phyloP scores from a whole-genome alignment of 1,140 invertebrate genomes.

The Chironomus striatipennis region DNA sequence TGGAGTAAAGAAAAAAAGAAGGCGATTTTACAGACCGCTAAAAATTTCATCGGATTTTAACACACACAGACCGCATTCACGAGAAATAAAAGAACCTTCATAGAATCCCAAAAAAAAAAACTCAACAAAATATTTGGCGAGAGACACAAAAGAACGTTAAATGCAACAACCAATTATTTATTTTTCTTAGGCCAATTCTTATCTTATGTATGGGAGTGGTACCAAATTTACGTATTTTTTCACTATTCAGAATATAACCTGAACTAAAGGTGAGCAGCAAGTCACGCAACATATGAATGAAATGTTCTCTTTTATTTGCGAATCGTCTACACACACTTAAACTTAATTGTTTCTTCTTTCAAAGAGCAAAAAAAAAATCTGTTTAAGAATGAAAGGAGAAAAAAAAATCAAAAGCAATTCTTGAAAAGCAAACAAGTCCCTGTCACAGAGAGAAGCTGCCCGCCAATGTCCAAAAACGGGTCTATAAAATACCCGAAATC shows the following conservation, averaged over 20 bases:
- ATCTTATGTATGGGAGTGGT: background rate
- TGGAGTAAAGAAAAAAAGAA: background rate
- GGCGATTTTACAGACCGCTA: background rate
- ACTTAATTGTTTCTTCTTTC: slow-evolving; percentile 11
- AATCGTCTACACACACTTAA: background rate
- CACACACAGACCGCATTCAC: too few relatives aligned
- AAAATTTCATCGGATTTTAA: background rate
- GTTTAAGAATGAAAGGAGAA: background rate
- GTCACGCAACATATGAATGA: background rate
- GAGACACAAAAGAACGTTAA: background rate
- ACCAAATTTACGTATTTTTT: background rate
- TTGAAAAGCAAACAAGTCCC: slow-evolving; percentile 18
- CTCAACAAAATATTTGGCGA: background rate
- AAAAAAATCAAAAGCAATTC: background rate
- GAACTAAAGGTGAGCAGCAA: background rate
- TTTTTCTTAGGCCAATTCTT: background rate
- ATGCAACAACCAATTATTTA: slow-evolving; percentile 9
- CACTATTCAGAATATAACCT: background rate
- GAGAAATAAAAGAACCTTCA: too few relatives aligned
- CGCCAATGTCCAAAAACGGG: slow-evolving; percentile 1
- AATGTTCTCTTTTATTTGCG: background rate
- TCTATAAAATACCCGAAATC: slow-evolving; percentile 16
- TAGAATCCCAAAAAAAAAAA: too few relatives aligned
- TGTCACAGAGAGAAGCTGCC: background rate
- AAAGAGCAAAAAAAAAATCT: background rate